Evolutionary conservation across 2,113 vertebrate genomes (phyloP), one percentile per base, ranked within the genome.

Genomic region (Xiphorhynchus elegans): DNA sequence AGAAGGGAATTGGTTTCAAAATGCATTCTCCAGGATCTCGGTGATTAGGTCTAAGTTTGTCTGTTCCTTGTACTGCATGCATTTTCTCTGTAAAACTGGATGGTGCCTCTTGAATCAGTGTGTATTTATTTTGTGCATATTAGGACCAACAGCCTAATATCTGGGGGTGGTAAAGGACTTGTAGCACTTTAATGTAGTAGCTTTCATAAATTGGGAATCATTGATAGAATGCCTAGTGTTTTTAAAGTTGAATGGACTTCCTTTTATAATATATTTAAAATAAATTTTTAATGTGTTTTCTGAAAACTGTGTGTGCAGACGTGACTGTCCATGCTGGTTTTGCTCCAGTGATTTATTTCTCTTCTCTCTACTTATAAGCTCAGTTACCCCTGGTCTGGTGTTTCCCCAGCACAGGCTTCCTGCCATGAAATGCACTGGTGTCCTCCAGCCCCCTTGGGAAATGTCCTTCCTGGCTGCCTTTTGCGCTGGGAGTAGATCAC

Each of bases 201-300:
- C 86, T 95, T 97, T 87, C 87, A 96, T 97, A 95, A 96, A 94
- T 31, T 86, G 56, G 80, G 91, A 94, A 68, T 87, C 92, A 95
- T 96, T 93, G 96, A 95, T 90, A 76, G 70, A 85, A 95, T 86
- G 89, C 93, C 83, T 96, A 75, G 95, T 97, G 97, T 97, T 98
- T 97, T 94, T 96, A 95, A 92, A 94, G 90, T 86, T 94, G 95
- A 89, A 96, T 95, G 83, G 89, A 95, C 92, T 93, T 96, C 96
- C 92, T 97, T 97, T 96, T 96, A 49, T 97, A 97, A 97, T 96
- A 97, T 96, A 96, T 95, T 95, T 97, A 95, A 98, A 74, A 90
- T 97, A 97, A 96, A 97, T 96, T 97, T 98, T 95, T 97, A 96
- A 96, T 97, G 89, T 97, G 96, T 97, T 98, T 98, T 97, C 96